phyloP scores from a whole-genome alignment of 2,797 vertebrate species.

The Rhinella marina region DNA sequence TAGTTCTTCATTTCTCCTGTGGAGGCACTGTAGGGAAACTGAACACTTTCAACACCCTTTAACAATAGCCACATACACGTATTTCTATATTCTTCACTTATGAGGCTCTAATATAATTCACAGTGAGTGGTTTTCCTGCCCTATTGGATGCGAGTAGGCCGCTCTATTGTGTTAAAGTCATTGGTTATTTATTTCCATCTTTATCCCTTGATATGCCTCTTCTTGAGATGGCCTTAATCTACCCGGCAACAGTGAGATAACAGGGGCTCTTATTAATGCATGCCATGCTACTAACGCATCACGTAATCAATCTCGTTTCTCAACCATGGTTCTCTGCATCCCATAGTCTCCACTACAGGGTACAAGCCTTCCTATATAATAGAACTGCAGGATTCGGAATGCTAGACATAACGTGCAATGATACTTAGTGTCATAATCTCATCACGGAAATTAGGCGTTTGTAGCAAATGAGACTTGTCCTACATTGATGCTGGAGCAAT shows the following conservation, averaged over 20 bases:
- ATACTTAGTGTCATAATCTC: conserved; percentile 5
- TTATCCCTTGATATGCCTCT: not conserved
- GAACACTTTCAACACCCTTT: too few species aligned
- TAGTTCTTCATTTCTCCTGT: too few species aligned
- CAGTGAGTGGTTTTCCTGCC: too few species aligned
- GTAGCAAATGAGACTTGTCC: not conserved
- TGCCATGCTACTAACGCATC: not conserved
- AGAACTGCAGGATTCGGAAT: not conserved
- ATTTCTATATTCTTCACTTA: too few species aligned
- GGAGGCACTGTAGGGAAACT: too few species aligned
- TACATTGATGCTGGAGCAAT: not conserved
- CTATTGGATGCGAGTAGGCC: too few species aligned
- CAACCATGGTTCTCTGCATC: not conserved
- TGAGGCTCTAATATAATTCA: too few species aligned
- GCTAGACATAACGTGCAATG: not conserved
- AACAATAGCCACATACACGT: too few species aligned
- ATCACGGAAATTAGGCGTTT: not conserved
- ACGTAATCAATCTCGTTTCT: not conserved
- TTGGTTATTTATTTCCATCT: not conserved
- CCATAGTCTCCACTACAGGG: not conserved
- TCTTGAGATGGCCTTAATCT: not conserved
- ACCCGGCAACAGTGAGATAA: not conserved
- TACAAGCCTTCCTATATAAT: not conserved
- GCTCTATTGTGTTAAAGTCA: not conserved
- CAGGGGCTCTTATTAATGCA: not conserved